Evolutionary conservation across 2,888 invertebrate species (phyloP), one percentile per base, ranked within the genome.

Genomic region (Odontomyia ornata): DNA sequence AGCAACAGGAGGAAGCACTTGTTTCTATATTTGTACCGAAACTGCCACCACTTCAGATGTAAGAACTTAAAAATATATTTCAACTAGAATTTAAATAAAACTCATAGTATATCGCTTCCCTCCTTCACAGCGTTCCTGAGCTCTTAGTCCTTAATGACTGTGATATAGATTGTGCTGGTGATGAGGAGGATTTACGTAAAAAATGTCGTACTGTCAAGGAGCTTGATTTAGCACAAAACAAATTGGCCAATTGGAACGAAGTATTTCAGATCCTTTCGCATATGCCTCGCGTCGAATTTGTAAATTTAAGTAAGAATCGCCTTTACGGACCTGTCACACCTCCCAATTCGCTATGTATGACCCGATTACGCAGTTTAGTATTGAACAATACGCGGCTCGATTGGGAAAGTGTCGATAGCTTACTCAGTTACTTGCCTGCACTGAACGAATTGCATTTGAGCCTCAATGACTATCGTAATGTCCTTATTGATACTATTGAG

Each of bases 381-480:
- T 88, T 97, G 21, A 97, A 97, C 86, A 95, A 94, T 67, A 97
- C 97, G 0, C 90, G 92, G 80, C 91, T 96, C 28, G 92, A 94
- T 79, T 97, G 97, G 97, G 89, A 91, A 52, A 93, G 93, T 81
- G 91, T 97, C 57, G 91, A 92, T 82, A 90, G 91, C 65, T 88
- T 97, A 79, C 89, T 97, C 75, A 91, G 91, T 83, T 90, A 92
- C 83, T 88, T 95, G 79, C 93, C 93, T 77, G 91, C 92, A 84
- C 89, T 98, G 60, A 94, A 96, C 88, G 98, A 98, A 87, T 88
- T 98, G 80, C 97, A 98, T 87, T 88, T 98, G 82, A 97, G 97
- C 84, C 89, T 97, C 79, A 98, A 98, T 86, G 93, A 95, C 84
- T 96, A 95, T 86, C 90, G 90, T 28, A 90, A 91, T 80, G 93